A percentile compares a stretch with the other conserved stretches of the same genome.
Conservation (phyloP, 2,797 vertebrate species). For the Pelodytes ibericus region DNA sequence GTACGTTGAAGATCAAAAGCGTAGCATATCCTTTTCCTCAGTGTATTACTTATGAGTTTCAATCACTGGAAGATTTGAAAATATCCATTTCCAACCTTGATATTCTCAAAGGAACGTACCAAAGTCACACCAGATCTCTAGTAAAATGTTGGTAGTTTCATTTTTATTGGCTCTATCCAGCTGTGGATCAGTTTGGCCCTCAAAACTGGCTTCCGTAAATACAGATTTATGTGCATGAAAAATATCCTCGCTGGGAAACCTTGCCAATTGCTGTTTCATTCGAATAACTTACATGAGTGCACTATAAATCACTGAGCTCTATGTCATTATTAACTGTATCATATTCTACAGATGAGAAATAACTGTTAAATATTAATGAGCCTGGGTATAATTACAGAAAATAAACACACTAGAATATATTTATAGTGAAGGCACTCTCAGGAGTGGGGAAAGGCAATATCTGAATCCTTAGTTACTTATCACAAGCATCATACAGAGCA, state of each 20-base stretch:
- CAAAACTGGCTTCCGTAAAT: slow-evolving; percentile 68
- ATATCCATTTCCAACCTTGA: slow-evolving; percentile 67
- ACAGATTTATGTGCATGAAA: slow-evolving; percentile 61
- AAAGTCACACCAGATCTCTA: slow-evolving; percentile 63
- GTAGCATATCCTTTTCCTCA: background rate
- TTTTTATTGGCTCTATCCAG: slow-evolving; percentile 72
- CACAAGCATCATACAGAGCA: too few relatives aligned
- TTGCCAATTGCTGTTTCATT: slow-evolving; percentile 75
- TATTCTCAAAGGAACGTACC: slow-evolving; percentile 70
- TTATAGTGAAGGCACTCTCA: too few relatives aligned
- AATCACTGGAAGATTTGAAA: slow-evolving; percentile 58
- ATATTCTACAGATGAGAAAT: slow-evolving; percentile 58
- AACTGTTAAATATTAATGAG: slow-evolving; percentile 61
- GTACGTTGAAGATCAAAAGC: background rate
- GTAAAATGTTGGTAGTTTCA: slow-evolving; percentile 70
- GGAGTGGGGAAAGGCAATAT: too few relatives aligned
- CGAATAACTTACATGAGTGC: slow-evolving; percentile 64
- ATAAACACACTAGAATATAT: background rate
- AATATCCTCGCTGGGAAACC: slow-evolving; percentile 65
- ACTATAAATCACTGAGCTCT: slow-evolving; percentile 69
- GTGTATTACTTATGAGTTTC: background rate
- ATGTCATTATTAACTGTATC: slow-evolving; percentile 57
- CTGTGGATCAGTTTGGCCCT: slow-evolving; percentile 76
- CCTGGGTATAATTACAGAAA: slow-evolving; percentile 49
- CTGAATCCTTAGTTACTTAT: too few relatives aligned